phyloP scores from a whole-genome alignment of 2,113 vertebrate species.

The Gymnogyps californianus region DNA sequence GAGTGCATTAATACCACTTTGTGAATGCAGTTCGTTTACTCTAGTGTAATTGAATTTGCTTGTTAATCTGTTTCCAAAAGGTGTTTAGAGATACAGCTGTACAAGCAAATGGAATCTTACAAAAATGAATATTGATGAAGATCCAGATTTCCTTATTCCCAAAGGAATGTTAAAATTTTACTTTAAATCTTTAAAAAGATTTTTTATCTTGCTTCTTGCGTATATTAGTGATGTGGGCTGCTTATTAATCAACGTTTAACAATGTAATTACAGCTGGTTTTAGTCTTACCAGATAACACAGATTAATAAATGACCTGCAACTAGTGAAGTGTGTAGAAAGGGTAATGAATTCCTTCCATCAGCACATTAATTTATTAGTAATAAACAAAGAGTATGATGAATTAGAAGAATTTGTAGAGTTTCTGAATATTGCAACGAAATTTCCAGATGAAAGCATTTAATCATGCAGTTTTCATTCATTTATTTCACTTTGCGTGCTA shows the following conservation, averaged over 20 bases:
- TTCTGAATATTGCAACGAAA: slow-evolving; percentile 76
- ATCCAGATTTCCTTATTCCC: slow-evolving; percentile 70
- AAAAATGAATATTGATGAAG: slow-evolving; percentile 76
- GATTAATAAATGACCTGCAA: slow-evolving; percentile 93
- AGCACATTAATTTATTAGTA: slow-evolving; percentile 81
- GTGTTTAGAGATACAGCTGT: slow-evolving; percentile 73
- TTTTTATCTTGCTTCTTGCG: slow-evolving; percentile 72
- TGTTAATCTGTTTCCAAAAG: slow-evolving; percentile 72
- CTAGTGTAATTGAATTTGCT: slow-evolving; percentile 69
- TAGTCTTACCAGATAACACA: slow-evolving; percentile 86
- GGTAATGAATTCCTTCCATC: slow-evolving; percentile 86
- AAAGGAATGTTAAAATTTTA: slow-evolving; percentile 69
- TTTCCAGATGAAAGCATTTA: slow-evolving; percentile 80
- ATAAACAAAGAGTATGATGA: slow-evolving; percentile 85
- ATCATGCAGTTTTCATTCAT: slow-evolving; percentile 74
- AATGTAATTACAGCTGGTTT: slow-evolving; percentile 89
- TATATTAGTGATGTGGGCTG: slow-evolving; percentile 79
- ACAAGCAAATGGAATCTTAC: slow-evolving; percentile 66
- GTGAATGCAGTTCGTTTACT: slow-evolving; percentile 62
- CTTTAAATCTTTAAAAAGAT: slow-evolving; percentile 73
- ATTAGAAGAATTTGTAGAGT: slow-evolving; percentile 74
- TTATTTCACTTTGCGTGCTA: slow-evolving; percentile 66
- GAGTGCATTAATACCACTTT: slow-evolving; percentile 62
- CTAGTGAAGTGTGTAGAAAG: slow-evolving; percentile 81
- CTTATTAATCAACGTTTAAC: slow-evolving; percentile 96